A percentile compares a stretch with the other conserved stretches of the same genome.
Conservation (phyloP, 2,888 invertebrate species). For the Synanthedon vespiformis region DNA sequence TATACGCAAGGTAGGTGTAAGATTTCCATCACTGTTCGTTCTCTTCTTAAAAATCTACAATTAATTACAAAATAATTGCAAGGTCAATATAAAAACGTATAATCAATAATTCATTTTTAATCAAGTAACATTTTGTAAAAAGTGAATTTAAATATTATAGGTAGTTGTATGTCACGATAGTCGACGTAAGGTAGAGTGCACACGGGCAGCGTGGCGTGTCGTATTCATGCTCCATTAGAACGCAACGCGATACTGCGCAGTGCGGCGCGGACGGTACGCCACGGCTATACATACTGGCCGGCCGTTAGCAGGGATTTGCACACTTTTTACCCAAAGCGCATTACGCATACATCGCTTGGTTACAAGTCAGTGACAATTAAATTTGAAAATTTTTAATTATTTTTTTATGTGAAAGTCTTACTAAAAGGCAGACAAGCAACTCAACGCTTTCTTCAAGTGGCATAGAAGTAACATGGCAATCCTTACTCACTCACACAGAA, state of each 20-base stretch:
- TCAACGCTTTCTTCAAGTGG: too few species aligned
- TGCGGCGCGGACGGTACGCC: slow-evolving; percentile 6
- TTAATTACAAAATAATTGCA: too few species aligned
- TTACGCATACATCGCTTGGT: slow-evolving; percentile 1
- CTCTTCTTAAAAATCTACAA: too few species aligned
- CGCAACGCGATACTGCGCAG: not conserved
- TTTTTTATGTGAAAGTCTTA: too few species aligned
- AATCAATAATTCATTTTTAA: not conserved
- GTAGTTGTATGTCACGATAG: slow-evolving; percentile 8
- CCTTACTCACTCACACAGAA: too few species aligned
- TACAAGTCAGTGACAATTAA: not conserved
- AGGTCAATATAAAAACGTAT: not conserved
- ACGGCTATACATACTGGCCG: slow-evolving; percentile 2
- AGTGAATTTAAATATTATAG: not conserved
- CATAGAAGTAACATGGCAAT: too few species aligned
- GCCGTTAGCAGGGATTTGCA: slow-evolving; percentile 15
- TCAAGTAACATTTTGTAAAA: not conserved
- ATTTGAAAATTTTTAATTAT: too few species aligned
- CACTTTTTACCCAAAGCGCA: slow-evolving; percentile 14
- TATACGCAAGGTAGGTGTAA: too few species aligned
- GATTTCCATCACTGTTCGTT: too few species aligned
- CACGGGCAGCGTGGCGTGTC: slow-evolving; percentile 7
- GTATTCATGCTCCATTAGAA: slow-evolving; percentile 19
- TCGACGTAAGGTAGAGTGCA: slow-evolving; percentile 6
- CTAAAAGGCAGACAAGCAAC: too few species aligned